A percentile compares a stretch with the other conserved stretches of the same genome.
These are phyloP conservation scores for Euspilapteryx auroguttella DNA, from an alignment of 2,888 invertebrate species.

Conservation along the genomic window DNA sequence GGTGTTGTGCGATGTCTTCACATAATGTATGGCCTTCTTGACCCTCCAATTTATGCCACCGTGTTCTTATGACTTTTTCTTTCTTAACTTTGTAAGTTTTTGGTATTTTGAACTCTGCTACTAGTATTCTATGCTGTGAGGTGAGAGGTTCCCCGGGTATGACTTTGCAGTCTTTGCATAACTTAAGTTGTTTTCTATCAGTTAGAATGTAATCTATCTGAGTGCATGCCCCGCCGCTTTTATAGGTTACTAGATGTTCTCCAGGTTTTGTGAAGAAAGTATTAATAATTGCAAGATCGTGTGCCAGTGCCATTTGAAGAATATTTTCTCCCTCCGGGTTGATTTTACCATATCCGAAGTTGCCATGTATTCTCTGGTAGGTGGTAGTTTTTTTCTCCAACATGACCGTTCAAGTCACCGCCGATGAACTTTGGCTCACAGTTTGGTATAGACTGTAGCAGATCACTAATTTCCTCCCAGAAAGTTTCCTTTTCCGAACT, in stretches of 20 bases:
- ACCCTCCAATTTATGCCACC: too few species aligned
- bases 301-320: not conserved
- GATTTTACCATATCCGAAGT: not conserved
- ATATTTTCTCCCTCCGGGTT: not conserved
- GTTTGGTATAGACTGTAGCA: constrained; percentile 1
- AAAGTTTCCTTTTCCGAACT: constrained; percentile 1
- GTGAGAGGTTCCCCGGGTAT: constrained; percentile 9
- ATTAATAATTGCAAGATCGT: constrained; percentile 3
- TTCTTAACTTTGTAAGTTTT: not conserved
- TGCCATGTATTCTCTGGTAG: not conserved
- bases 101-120: constrained; percentile 7
- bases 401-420: constrained; percentile 5
- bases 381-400: constrained; percentile 1
- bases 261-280: constrained; percentile 7
- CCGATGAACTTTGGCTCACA: constrained; percentile 1
- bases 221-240: constrained; percentile 4
- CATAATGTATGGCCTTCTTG: too few species aligned
- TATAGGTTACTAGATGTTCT: constrained; percentile 5
- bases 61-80: not conserved
- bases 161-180: constrained; percentile 7
- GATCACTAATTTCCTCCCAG: constrained; percentile 1
- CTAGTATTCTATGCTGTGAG: constrained; percentile 9
- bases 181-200: not conserved
- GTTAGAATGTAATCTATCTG: constrained; percentile 1
- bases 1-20: too few species aligned